Evolutionary conservation across 2,113 vertebrate species (phyloP), one percentile per base, ranked within the genome.

Genomic region (Thymallus thymallus): DNA sequence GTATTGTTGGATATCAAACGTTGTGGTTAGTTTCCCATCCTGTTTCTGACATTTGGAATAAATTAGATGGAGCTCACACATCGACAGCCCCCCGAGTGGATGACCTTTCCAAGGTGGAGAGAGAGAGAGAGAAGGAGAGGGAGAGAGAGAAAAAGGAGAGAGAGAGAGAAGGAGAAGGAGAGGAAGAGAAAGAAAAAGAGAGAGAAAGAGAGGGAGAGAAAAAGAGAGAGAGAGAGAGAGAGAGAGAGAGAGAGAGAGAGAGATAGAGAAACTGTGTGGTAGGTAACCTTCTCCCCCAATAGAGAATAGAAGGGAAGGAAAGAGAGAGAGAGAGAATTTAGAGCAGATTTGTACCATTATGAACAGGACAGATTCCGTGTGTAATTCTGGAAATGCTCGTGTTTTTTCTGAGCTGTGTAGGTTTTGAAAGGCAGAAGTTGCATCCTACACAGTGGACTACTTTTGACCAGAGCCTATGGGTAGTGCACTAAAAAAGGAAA

Each of bases 311-410:
- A 29, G 66, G 45, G 22, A 26, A 66, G 81, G 78, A 67, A n/a
- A 64, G 6, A 73, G 87, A 75, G 63, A 79, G 72, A 79, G 79
- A 79, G 81, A 84, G 75, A 83, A 85, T 86, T 76, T 86, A 89
- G 83, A 81, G 82, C 78, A 77, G 87, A 79, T 83, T 79, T 83
- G 76, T 85, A 80, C 81, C 75, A 79, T 82, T 90, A 84, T 88
- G 91, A 92, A 92, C 90, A 89, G 56, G 82, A 86, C 79, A 76
- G 88, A 92, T 92, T 92, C 90, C 87, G 87, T 23, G 82, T 85
- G 80, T 89, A 90, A 91, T 86, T 86, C 84, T 82, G 80, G 83
- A 91, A 86, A 85, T 86, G 84, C 79, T 83, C 68, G 56, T 85
- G 72, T 79, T 35, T 76, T 64, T 66, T 46, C 69, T 67, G 62